Evolutionary conservation across 2,888 invertebrate species (phyloP).

Genomic region (Doris montereyensis): DNA sequence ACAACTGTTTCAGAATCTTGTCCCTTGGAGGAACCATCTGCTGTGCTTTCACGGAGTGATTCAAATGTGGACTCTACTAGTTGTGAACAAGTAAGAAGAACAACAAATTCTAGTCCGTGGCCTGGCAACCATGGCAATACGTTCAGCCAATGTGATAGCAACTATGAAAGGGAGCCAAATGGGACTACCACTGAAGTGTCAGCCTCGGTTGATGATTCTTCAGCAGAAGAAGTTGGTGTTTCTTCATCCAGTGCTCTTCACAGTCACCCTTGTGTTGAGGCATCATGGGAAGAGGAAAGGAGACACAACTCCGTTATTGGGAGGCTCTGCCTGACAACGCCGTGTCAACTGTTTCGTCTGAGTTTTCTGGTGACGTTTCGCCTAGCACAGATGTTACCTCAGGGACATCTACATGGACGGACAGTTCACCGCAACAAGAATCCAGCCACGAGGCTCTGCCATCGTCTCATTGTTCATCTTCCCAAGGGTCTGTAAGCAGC

Average conservation of each 20-base stretch:
- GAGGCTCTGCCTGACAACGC: slow-evolving; percentile 25
- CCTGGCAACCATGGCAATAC: neutral
- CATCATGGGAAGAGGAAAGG: slow-evolving; percentile 9
- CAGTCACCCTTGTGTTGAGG: slow-evolving; percentile 13
- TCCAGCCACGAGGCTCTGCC: neutral
- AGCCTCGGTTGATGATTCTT: slow-evolving; percentile 24
- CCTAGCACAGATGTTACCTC: neutral
- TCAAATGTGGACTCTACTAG: slow-evolving; percentile 44
- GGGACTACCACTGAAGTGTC: slow-evolving; percentile 14
- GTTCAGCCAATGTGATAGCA: slow-evolving; percentile 43
- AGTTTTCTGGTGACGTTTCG: slow-evolving; percentile 12
- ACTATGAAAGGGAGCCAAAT: slow-evolving; percentile 36
- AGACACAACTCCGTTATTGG: neutral
- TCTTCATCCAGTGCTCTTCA: slow-evolving; percentile 40
- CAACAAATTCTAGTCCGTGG: neutral
- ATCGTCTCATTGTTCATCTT: neutral
- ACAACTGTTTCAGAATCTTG: slow-evolving; percentile 32
- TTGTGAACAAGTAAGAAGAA: neutral
- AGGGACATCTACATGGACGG: neutral
- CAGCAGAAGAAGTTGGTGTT: slow-evolving; percentile 35
- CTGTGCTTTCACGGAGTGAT: slow-evolving; percentile 24
- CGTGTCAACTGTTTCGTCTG: neutral
- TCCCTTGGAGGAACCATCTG: neutral
- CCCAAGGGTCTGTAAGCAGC: slow-evolving; percentile 3
- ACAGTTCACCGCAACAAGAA: too few species aligned